Evolutionary conservation across 2,888 invertebrate genomes (phyloP), one percentile per base, ranked within the genome.

Genomic region (Mongoloraphidia duomilia): DNA sequence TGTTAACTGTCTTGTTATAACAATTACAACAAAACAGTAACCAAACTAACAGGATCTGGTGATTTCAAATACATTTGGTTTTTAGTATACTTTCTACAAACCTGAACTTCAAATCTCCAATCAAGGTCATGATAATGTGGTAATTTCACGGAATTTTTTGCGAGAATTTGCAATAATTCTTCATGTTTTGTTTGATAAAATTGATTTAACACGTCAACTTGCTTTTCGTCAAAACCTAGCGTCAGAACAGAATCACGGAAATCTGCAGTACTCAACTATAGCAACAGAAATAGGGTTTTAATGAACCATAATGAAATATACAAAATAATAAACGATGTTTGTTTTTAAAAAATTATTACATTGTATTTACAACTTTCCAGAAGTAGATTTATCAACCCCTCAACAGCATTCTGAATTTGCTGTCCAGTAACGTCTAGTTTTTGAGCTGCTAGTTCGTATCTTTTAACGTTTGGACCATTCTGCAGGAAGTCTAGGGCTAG

Each of bases 371-470:
- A 80, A 54, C 79, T 77, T 65, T 86, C 78, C 13, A 84, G 67
- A 44, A 87, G 68, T 44, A 87, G 70, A 63, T 84, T 80, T n/a
- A 84, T 75, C 47, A 88, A 65, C 14, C 82, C 84, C 67, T 84
- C 80, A 11, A 87, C 74, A 40, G 82, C 72, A 62, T 78, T 78
- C 61, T 77, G 76, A 33, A 83, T 74, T 43, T 65, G 62, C 52
- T 71, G 67, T 9, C 71, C 51, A 36, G 75, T 67, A 11, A 78
- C 72, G 49, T 73, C 65, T 41, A 83, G 62, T 61, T 80, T 82
- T 58, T 79, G 77, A 49, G 82, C 78, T 50, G 81, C 81, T 49
- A 75, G 69, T 43, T 63, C 67, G 58, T 78, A 80, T 50, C 79
- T 69, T 62, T 79, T 80, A 11, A 67, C 59, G 64, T 82, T 81